These are phyloP conservation scores for Glareola pratincola DNA, from an alignment of 2,113 vertebrate species.

Conservation along the genomic window DNA sequence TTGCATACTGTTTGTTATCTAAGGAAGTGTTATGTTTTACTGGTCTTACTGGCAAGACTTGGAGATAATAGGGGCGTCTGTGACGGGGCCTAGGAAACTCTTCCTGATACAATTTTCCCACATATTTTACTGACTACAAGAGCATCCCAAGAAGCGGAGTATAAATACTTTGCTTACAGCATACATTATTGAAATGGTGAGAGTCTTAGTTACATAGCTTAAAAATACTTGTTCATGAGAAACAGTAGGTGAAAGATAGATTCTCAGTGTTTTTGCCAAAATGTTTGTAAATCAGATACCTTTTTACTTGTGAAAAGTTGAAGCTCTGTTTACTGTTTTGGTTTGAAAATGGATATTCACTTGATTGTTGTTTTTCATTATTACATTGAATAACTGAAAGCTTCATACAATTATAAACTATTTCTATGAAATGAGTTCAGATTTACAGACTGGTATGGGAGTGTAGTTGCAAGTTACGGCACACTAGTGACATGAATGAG, in stretches of 20 bases:
- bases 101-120: slow-evolving; percentile 78
- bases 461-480: not conserved
- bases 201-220: slow-evolving; percentile 35
- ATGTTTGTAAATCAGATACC: not conserved
- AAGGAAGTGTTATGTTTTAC: slow-evolving; percentile 77
- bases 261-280: not conserved
- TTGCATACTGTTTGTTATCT: slow-evolving; percentile 74
- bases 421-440: not conserved
- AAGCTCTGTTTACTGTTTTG: not conserved
- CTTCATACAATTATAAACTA: not conserved
- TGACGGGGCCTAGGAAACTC: slow-evolving; percentile 58
- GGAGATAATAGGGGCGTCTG: slow-evolving; percentile 75
- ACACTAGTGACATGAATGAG: not conserved
- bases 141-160: not conserved
- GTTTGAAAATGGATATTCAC: not conserved
- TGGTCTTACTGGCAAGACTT: slow-evolving; percentile 73
- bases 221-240: slow-evolving; percentile 24
- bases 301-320: not conserved
- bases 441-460: not conserved
- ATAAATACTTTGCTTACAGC: not conserved
- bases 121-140: slow-evolving; percentile 73
- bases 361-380: not conserved
- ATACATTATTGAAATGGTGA: not conserved
- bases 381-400: not conserved
- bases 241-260: not conserved